These are phyloP conservation scores for Drosophila bunnanda DNA, from an alignment of 2,888 invertebrate species.

Conservation along the genomic window DNA sequence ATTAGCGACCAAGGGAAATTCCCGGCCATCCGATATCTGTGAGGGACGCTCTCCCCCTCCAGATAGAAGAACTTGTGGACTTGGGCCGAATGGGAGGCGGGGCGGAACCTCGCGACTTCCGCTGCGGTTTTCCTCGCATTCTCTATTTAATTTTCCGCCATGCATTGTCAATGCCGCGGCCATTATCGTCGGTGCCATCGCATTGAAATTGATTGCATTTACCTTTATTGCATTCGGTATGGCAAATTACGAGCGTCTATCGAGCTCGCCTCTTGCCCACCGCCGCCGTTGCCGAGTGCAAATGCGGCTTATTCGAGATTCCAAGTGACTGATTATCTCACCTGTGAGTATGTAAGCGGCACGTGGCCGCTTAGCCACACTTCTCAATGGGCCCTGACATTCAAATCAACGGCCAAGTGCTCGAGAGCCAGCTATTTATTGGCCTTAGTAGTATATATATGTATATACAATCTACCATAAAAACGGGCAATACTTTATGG, in stretches of 20 bases:
- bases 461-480: constrained; percentile 46
- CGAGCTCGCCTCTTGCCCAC: constrained; percentile 27
- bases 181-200: constrained; percentile 39
- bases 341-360: constrained; percentile 24
- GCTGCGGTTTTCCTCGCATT: constrained; percentile 42
- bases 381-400: constrained; percentile 44
- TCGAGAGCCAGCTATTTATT: constrained; percentile 54
- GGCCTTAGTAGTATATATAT: constrained; percentile 10
- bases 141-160: constrained; percentile 71
- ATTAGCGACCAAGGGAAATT: constrained; percentile 5
- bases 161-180: constrained; percentile 48
- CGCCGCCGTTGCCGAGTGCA: not conserved
- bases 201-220: constrained; percentile 73
- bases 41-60: constrained; percentile 17
- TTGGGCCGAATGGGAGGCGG: constrained; percentile 8
- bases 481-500: constrained; percentile 50
- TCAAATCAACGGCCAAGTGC: constrained; percentile 30
- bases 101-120: constrained; percentile 48
- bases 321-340: constrained; percentile 36
- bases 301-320: constrained; percentile 14
- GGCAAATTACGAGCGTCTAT: constrained; percentile 39
- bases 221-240: constrained; percentile 43
- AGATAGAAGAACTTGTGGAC: constrained; percentile 27
- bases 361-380: constrained; percentile 44
- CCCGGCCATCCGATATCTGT: constrained; percentile 18